Evolutionary conservation across 2,888 invertebrate genomes (phyloP).

Genomic region (Physocephala rufipes): DNA sequence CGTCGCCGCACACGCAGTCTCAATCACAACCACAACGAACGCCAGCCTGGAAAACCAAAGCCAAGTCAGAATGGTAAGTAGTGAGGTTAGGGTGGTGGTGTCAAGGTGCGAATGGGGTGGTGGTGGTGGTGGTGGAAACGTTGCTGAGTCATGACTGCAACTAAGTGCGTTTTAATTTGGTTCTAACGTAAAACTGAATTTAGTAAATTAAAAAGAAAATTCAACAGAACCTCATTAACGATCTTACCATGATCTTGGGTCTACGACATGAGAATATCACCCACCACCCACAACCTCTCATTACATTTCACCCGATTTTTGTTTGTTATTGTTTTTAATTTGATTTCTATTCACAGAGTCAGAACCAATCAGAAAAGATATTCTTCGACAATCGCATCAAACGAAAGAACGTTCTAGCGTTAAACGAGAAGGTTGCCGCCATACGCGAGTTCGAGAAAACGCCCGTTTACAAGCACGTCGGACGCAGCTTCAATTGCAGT

Average conservation of each 20-base stretch:
- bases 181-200: too few relatives aligned
- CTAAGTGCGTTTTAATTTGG: too few relatives aligned
- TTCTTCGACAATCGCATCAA: constrained; percentile 62
- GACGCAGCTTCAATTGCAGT: constrained; percentile 61
- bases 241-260: too few relatives aligned
- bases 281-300: too few relatives aligned
- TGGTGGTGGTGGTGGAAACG: background rate
- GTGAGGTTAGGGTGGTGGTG: background rate
- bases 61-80: constrained; percentile 7
- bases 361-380: constrained; percentile 52
- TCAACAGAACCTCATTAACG: too few relatives aligned
- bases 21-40: too few relatives aligned
- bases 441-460: constrained; percentile 60
- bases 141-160: too few relatives aligned
- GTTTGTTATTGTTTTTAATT: background rate
- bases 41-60: background rate
- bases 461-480: constrained; percentile 62
- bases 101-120: background rate
- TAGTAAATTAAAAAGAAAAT: too few relatives aligned
- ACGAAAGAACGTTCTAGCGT: constrained; percentile 61
- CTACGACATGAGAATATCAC: too few relatives aligned
- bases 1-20: background rate
- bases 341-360: constrained; percentile 40
- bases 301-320: too few relatives aligned
- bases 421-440: constrained; percentile 62